phyloP scores from a whole-genome alignment of 37 sponge, comb jelly and placozoan genomes.

The Axinella damicornis region DNA sequence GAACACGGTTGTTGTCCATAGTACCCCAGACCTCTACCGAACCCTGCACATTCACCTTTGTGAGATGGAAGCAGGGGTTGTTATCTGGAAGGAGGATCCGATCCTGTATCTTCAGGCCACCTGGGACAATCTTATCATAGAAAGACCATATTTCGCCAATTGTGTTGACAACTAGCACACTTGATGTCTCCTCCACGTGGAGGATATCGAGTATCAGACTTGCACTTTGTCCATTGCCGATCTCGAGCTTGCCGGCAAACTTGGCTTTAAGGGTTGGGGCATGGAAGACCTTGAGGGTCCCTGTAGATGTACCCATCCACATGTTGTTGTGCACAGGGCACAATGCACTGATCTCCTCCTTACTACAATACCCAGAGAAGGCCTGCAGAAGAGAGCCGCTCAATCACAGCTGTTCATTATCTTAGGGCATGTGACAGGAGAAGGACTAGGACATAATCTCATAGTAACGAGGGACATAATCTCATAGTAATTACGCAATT shows the following conservation, averaged over 20 bases:
- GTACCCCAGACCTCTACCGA: constrained; percentile 77
- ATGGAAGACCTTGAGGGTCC: constrained; percentile 54
- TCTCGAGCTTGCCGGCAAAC: constrained; percentile 35
- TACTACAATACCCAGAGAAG: constrained; percentile 55
- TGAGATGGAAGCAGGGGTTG: constrained; percentile 46
- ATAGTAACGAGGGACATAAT: too few species aligned
- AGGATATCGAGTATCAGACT: constrained; percentile 59
- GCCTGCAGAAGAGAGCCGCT: constrained; percentile 20
- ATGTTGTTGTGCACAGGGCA: constrained; percentile 60
- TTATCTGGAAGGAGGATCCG: constrained; percentile 21
- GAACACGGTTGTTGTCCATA: constrained; percentile 51
- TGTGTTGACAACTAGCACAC: constrained; percentile 58
- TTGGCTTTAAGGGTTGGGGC: constrained; percentile 49
- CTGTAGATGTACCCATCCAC: constrained; percentile 73
- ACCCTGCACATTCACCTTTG: constrained; percentile 50
- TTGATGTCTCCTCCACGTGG: constrained; percentile 41
- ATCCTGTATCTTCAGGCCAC: constrained; percentile 23
- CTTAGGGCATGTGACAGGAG: too few species aligned
- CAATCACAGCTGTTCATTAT: too few species aligned
- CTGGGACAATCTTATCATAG: constrained; percentile 7
- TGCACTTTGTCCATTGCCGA: background rate
- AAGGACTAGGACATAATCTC: too few species aligned
- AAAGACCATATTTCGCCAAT: constrained; percentile 66
- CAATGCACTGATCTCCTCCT: constrained; percentile 63
- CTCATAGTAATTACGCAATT: too few species aligned